Base-by-base conservation (phyloP, 2,888 invertebrate genomes). In the Listrodromus nycthemerus region DNA sequence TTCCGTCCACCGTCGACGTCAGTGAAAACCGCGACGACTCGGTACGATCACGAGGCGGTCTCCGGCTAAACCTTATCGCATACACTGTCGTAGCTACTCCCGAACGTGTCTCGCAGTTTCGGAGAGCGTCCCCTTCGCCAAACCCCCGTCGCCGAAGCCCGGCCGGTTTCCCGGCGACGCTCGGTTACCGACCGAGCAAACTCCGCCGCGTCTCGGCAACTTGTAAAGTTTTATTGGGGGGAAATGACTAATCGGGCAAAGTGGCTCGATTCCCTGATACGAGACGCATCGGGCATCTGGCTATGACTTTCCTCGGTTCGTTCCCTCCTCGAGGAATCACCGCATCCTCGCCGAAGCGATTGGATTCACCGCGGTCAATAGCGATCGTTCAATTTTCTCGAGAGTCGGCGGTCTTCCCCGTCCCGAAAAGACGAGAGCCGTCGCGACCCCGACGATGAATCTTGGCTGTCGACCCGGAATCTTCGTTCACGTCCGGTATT, bases 191-290 rank as follows among this genome's bases (percentile, higher is more conserved):
- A 1, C n/a, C 41, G 61, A 61, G 45, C 45, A 74, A 74, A 74
- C 73, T 74, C 73, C 73, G 63, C 73, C 63, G n/a, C 61, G 63
- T 74, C 73, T 61, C 61, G 63, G 58, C n/a, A 74, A 74, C 73
- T 74, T 74, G 73, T 74, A 63, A 74, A 74, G 73, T 74, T 74
- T 74, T 74, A 74, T 74, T 74, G 73, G 73, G 61, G 73, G 73
- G 73, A 74, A 74, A 74, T 74, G 63, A 74, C 73, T 74, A 74
- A 74, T 74, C 73, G 73, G 73, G 73, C 73, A 63, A 63, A 74
- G 73, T 74, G 73, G 73, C 73, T 63, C 73, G 61, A 63, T 30
- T 16, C 73, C 73, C 63, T 74, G 63, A 74, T 74, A 74, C 73
- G 33, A 63, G 73, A 48, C 58, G 61, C 73, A 48, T 63, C 33